These are phyloP conservation scores for Agraylea sexmaculata DNA, from an alignment of 1,140 invertebrate genomes.

Conservation along the genomic window DNA sequence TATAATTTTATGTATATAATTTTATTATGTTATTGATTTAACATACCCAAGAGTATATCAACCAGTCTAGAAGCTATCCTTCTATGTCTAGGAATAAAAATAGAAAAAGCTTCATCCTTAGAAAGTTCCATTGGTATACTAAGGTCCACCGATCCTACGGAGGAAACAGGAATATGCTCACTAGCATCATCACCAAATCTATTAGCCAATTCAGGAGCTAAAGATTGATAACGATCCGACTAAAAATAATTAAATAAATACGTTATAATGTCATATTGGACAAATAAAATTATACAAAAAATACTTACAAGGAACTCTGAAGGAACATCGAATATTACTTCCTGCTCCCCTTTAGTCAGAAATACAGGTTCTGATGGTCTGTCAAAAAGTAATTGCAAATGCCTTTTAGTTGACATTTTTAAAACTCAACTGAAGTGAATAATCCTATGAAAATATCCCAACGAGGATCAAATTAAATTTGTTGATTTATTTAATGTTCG, in stretches of 20 bases:
- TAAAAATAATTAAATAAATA: constrained; percentile 22
- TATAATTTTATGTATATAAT: constrained; percentile 1
- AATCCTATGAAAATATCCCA: background rate
- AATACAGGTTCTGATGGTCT: constrained; percentile 51
- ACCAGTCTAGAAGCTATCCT: constrained; percentile 36
- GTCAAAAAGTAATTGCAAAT: constrained; percentile 45
- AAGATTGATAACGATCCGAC: constrained; percentile 34
- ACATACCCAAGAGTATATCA: constrained; percentile 41
- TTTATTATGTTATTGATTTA: background rate
- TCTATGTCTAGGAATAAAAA: constrained; percentile 44
- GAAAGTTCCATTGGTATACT: constrained; percentile 33
- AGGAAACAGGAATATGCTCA: constrained; percentile 36
- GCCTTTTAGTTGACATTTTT: constrained; percentile 8
- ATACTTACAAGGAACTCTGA: constrained; percentile 26
- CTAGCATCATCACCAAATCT: constrained; percentile 39
- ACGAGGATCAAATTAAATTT: background rate
- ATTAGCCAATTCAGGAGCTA: constrained; percentile 34
- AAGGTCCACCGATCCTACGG: constrained; percentile 40
- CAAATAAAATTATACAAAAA: no score
- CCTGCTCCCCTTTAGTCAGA: constrained; percentile 46
- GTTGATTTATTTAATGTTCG: background rate
- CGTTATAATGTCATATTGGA: background rate
- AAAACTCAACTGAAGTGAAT: background rate
- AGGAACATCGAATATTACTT: constrained; percentile 48
- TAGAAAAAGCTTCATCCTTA: constrained; percentile 40